Conservation (phyloP, 2,113 vertebrate genomes). For the Anguilla rostrata region DNA sequence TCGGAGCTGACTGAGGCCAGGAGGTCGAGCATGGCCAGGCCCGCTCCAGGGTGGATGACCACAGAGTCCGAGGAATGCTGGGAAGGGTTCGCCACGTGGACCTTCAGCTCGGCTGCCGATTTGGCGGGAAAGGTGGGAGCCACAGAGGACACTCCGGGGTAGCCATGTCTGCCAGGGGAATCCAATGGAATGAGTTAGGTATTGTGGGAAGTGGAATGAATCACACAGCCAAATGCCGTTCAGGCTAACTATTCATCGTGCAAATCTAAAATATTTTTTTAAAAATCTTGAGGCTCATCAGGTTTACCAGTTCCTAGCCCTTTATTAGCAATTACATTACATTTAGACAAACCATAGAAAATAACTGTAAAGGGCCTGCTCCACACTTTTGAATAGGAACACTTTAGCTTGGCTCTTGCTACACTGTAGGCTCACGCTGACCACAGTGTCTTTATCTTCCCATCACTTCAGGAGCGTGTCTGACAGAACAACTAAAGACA, state of each 20-base stretch:
- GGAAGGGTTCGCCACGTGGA: constrained; percentile 69
- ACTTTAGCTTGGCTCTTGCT: neutral
- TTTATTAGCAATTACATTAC: neutral
- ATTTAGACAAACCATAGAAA: neutral
- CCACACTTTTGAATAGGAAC: neutral
- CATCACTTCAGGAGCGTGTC: neutral
- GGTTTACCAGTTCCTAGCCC: neutral
- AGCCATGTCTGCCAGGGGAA: constrained; percentile 75
- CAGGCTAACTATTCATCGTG: neutral
- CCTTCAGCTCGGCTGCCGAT: constrained; percentile 79
- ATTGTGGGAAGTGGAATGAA: neutral
- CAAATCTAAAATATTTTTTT: neutral
- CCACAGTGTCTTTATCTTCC: neutral
- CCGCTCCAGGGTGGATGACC: constrained; percentile 92
- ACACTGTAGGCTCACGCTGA: neutral
- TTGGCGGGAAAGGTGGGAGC: constrained; percentile 74
- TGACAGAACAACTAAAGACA: neutral
- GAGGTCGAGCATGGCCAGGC: constrained; percentile 91
- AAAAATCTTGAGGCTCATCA: neutral
- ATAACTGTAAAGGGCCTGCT: neutral
- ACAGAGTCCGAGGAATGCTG: constrained; percentile 79
- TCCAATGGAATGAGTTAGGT: neutral
- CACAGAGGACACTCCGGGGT: constrained; percentile 82
- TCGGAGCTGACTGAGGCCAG: constrained; percentile 86
- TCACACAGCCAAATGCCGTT: neutral